Conservation (phyloP, 2,113 vertebrate species). For the Genyomyrus donnyi region DNA sequence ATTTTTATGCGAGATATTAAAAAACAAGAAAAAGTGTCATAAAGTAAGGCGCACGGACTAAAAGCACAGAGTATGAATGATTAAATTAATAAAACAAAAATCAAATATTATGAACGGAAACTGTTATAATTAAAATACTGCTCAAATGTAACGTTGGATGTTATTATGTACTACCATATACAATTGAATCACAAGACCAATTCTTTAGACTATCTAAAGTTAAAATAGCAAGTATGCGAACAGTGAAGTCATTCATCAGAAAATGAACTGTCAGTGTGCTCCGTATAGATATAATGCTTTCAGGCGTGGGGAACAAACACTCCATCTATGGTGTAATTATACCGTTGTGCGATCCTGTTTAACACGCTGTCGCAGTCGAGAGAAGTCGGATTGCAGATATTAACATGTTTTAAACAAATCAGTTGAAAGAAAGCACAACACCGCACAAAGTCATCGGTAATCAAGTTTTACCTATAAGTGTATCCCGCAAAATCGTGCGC, state of each 20-base stretch:
- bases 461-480: conserved; percentile 7
- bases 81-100: neutral
- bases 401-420: neutral
- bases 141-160: neutral
- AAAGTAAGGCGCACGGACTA: neutral
- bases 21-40: neutral
- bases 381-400: neutral
- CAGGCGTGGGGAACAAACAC: neutral
- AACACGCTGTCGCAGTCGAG: neutral
- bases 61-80: neutral
- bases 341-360: neutral
- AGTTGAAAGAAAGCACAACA: neutral
- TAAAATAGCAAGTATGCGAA: neutral
- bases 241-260: neutral
- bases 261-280: neutral
- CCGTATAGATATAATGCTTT: neutral
- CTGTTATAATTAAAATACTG: neutral
- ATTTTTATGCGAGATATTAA: neutral
- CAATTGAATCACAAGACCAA: neutral
- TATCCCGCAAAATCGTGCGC: neutral
- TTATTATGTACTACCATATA: neutral
- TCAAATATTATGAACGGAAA: neutral
- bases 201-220: conserved; percentile 1
- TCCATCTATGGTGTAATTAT: neutral
- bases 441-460: neutral